Evolutionary conservation across 2,113 vertebrate species (phyloP), one percentile per base, ranked within the genome.

Genomic region (Aptenodytes forsteri): DNA sequence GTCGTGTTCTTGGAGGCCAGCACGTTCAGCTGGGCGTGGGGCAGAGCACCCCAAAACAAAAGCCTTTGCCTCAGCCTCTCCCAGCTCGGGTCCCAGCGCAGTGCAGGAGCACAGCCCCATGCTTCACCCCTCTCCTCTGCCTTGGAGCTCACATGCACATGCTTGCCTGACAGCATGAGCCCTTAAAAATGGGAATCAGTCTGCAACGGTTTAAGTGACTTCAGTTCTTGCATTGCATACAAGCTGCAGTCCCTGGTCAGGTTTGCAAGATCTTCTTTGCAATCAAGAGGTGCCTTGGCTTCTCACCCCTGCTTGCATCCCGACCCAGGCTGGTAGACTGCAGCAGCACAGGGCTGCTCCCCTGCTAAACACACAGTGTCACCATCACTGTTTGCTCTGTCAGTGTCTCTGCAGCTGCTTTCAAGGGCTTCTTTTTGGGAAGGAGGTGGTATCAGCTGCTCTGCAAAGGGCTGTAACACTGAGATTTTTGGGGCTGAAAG

Each of bases 1-100:
- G 19, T 9, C 2, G 2, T 44, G 22, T 2, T 27, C 38, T 36
- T 1, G 2, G 27, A 46, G 27, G 32, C 3, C 26, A 58, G 27
- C 6, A 8, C 1, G 1, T 65, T 62, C 73, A 46, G 34, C n/a
- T 76, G 72, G 40, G 25, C 36, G 34, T 15, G 46, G 50, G 50
- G 9, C 55, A 66, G 26, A 72, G 64, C 30, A 70, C n/a, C 54
- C 49, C 26, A 27, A 34, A 69, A 30, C 18, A 36, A 32, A n/a
- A 25, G 6, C 26, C 12, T 64, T 77, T 81, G n/a, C 38, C 38
- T 82, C 75, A 66, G 55, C 16, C 22, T 36, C 11, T 62, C 27
- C 76, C 71, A 78, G 50, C 14, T 32, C 1, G 6, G 13, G 7
- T 69, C 10, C 19, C 64, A 59, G 54, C 0, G 4, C 54, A 36